phyloP scores from a whole-genome alignment of 2,113 vertebrate species.

The Megaceryle maxima region DNA sequence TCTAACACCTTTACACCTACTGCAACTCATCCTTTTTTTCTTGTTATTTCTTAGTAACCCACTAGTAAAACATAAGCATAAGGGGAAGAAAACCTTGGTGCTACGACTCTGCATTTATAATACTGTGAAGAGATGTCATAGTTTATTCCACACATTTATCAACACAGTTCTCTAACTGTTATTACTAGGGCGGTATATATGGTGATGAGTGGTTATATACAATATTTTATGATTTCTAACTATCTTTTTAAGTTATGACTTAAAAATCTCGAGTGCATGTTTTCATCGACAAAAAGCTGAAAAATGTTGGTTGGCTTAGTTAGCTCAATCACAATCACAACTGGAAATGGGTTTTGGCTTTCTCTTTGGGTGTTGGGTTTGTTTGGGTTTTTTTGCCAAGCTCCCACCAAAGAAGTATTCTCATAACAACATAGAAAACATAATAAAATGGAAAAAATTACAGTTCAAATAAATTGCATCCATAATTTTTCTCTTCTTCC shows the following conservation, averaged over 20 bases:
- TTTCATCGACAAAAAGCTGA: background rate
- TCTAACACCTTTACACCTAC: background rate
- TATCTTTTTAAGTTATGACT: background rate
- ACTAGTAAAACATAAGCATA: background rate
- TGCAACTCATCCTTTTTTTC: background rate
- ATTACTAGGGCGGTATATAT: background rate
- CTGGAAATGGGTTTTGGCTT: background rate
- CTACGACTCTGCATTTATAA: background rate
- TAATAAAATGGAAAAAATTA: background rate
- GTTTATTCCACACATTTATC: background rate
- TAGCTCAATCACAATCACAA: background rate
- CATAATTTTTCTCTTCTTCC: background rate
- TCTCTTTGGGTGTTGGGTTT: background rate
- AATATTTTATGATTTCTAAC: background rate
- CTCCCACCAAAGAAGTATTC: background rate
- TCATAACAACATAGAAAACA: background rate
- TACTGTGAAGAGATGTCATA: background rate
- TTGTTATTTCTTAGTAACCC: background rate
- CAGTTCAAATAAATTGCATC: background rate
- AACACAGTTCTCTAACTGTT: background rate
- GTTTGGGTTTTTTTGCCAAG: background rate
- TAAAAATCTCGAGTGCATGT: background rate
- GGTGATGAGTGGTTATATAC: background rate
- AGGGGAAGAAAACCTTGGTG: background rate
- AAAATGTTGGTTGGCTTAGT: background rate